Conservation (phyloP, 1,140 invertebrate genomes). For the Musca domestica region DNA sequence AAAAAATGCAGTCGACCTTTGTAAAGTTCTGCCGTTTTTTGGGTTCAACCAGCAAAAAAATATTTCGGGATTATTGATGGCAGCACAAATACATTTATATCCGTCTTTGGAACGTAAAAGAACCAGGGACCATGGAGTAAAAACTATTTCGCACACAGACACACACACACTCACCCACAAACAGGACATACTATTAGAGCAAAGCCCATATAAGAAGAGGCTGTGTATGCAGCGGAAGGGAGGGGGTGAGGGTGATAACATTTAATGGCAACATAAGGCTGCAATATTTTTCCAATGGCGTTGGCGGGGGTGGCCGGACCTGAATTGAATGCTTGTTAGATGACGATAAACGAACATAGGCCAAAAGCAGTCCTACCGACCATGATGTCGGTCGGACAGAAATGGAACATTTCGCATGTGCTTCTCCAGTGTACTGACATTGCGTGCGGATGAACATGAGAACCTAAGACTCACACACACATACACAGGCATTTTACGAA, state of each 20-base stretch:
- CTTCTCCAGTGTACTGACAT: neutral
- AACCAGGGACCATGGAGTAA: neutral
- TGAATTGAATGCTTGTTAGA: too few species aligned
- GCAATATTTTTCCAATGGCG: constrained; percentile 5
- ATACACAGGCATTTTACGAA: too few species aligned
- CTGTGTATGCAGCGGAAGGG: neutral
- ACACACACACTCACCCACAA: neutral
- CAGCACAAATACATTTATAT: constrained; percentile 21
- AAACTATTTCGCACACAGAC: neutral
- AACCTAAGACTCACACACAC: neutral
- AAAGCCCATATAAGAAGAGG: neutral
- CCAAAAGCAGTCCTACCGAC: too few species aligned
- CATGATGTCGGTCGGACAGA: too few species aligned
- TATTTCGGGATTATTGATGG: constrained; percentile 29
- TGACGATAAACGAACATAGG: too few species aligned
- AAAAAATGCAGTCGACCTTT: constrained; percentile 36
- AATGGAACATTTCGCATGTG: too few species aligned
- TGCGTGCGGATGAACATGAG: constrained; percentile 7
- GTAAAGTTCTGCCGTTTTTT: constrained; percentile 20
- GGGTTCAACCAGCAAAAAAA: constrained; percentile 16
- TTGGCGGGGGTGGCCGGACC: neutral
- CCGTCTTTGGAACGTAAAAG: constrained; percentile 14
- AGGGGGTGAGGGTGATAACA: neutral
- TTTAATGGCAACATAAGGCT: constrained; percentile 17
- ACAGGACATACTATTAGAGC: neutral